These are phyloP conservation scores for Drosophila fungiperda DNA, from an alignment of 2,888 invertebrate genomes.

Conservation along the genomic window DNA sequence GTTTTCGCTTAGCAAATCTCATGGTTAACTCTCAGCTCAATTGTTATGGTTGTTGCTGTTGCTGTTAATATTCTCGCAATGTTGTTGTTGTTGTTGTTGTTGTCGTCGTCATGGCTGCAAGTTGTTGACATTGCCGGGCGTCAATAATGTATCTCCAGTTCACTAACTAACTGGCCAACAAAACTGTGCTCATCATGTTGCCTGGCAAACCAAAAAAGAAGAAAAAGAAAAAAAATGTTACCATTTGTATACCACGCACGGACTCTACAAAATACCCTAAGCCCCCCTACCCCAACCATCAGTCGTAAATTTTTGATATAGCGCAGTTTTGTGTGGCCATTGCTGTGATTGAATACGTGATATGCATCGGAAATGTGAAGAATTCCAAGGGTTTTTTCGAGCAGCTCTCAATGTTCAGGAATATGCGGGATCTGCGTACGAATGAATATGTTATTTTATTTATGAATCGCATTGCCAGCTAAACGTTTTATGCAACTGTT, in stretches of 20 bases:
- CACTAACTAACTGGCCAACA: conserved; percentile 60
- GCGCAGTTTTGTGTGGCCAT: conserved; percentile 81
- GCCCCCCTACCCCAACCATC: conserved; percentile 17
- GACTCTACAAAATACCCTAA: conserved; percentile 22
- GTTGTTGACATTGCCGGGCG: conserved; percentile 81
- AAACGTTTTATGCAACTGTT: conserved; percentile 71
- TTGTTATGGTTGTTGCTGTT: conserved; percentile 40
- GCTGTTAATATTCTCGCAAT: conserved; percentile 34
- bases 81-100: conserved; percentile 34
- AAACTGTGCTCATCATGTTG: conserved; percentile 16
- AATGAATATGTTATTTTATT: conserved; percentile 57
- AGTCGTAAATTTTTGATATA: conserved; percentile 74
- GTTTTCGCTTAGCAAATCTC: conserved; percentile 76
- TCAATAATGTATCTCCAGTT: conserved; percentile 71
- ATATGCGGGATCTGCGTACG: conserved; percentile 32
- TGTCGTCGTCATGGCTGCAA: conserved; percentile 77
- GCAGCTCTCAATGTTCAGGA: conserved; percentile 11
- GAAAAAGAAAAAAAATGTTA: conserved; percentile 42
- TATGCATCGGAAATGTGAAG: conserved; percentile 48
- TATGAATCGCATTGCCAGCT: conserved; percentile 52
- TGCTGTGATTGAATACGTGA: conserved; percentile 80
- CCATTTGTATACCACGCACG: conserved; percentile 76
- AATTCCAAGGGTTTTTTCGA: conserved; percentile 73
- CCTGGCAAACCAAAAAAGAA: not conserved
- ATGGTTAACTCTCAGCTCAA: conserved; percentile 59